Base-by-base conservation (phyloP, 1,140 invertebrate genomes). In the Pteromalus puparum region DNA sequence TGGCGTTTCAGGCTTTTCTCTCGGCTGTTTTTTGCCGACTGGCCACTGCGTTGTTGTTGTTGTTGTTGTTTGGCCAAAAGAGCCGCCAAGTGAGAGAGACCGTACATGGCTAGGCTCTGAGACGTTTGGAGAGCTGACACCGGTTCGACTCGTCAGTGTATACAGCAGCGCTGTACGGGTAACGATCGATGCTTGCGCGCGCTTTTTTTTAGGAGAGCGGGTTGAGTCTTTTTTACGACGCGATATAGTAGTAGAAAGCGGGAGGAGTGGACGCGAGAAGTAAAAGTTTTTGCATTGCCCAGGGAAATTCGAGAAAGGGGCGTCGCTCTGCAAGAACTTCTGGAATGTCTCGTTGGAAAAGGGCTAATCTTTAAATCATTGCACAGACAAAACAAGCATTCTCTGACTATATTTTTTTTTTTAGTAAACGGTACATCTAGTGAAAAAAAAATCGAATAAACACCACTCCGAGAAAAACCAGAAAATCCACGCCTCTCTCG, bases 271-370 rank as follows among this genome's bases (percentile, higher is more conserved):
- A 72, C 82, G 30, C 61, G 24, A 26, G 65, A 74, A 84, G 82
- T 88, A 86, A 87, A 86, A 86, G 86, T 87, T 90, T 89, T 84
- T 85, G 81, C 81, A 15, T 7, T 38, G 12, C 46, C 18, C 53
- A 21, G 53, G 53, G 53, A 61, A 61, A 61, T 61, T 61, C 18
- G 21, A 61, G 53, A 42, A 42, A 42, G 38, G 38, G 38, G 38
- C 38, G 9, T 7, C 1, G 38, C 10, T 1, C 38, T 0, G 53
- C 3, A 61, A 61, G 18, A 61, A 61, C 53, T n/a, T 21, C 15
- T 61, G 53, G 53, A 61, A 61, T 61, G 18, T 61, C 53, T 42
- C 38, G 1, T 42, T 42, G 38, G 38, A 42, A 42, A 1, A 42
- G 38, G 38, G 38, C 38, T 5, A 42, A 42, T 38, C 38, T 34